A percentile compares a stretch with the other conserved stretches of the same genome.
Evolutionary conservation across 2,797 vertebrate genomes (phyloP).

Genomic region (Tragelaphus eurycerus): DNA sequence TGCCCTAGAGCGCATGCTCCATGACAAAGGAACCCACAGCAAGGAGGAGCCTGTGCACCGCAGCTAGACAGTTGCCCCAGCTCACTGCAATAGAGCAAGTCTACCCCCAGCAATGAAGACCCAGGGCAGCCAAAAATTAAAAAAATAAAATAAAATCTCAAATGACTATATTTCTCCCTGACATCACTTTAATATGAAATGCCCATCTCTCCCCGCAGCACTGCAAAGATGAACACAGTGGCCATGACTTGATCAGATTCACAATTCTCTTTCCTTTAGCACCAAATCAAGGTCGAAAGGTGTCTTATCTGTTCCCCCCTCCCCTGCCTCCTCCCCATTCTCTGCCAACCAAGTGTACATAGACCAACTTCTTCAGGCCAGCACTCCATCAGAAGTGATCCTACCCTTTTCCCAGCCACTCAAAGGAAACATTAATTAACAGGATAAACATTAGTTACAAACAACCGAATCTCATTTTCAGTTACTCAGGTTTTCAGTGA

Average conservation of each 20-base stretch:
- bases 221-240: background rate
- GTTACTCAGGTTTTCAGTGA: background rate
- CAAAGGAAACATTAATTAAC: background rate
- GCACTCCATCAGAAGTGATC: background rate
- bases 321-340: background rate
- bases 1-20: background rate
- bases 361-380: background rate
- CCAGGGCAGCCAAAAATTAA: background rate
- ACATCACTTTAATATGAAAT: background rate
- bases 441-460: background rate
- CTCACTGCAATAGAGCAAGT: background rate
- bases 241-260: background rate
- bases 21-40: rapidly evolving
- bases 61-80: background rate
- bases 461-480: background rate
- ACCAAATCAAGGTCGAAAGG: background rate
- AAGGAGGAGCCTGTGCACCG: background rate
- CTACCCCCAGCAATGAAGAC: rapidly evolving
- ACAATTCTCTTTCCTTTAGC: background rate
- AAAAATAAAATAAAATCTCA: background rate
- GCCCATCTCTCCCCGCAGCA: background rate
- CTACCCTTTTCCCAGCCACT: too few relatives aligned
- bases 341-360: background rate
- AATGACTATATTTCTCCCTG: background rate
- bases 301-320: background rate